phyloP scores from a whole-genome alignment of 1,140 invertebrate genomes.

The Ips typographus region DNA sequence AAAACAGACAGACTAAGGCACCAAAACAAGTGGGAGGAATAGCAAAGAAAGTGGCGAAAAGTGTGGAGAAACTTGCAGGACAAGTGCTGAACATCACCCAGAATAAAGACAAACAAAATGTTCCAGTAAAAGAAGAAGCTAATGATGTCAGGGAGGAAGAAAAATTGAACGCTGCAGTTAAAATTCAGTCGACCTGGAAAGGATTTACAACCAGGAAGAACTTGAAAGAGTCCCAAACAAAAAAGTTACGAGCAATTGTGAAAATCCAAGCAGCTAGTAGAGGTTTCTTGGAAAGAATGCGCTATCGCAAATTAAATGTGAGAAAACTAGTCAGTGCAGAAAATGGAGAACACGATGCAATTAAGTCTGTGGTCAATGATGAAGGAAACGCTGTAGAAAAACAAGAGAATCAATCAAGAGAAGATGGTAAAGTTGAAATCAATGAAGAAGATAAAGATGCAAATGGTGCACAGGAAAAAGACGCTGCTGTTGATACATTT shows the following conservation, averaged over 20 bases:
- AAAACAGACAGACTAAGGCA: not conserved
- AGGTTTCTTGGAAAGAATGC: slow-evolving; percentile 53
- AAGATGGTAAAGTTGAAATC: too few species aligned
- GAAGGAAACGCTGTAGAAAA: too few species aligned
- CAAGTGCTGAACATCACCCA: not conserved
- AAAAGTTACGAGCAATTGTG: slow-evolving; percentile 54
- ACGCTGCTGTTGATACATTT: too few species aligned
- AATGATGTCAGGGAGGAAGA: slow-evolving; percentile 2
- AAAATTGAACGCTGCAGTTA: slow-evolving; percentile 25
- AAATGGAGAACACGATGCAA: too few species aligned
- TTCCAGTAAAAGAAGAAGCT: not conserved
- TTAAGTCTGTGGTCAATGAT: too few species aligned
- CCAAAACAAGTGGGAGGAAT: not conserved
- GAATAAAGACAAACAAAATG: not conserved
- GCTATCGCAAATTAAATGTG: too few species aligned
- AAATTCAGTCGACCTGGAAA: slow-evolving; percentile 41
- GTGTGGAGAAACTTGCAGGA: not conserved
- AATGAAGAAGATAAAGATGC: too few species aligned
- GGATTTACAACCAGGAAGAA: slow-evolving; percentile 19
- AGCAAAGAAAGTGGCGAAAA: not conserved
- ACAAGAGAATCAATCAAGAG: too few species aligned
- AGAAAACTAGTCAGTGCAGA: too few species aligned
- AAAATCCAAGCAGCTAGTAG: slow-evolving; percentile 72
- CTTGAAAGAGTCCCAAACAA: too few species aligned
- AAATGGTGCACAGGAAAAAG: too few species aligned